A percentile compares a stretch with the other conserved stretches of the same genome.
Conservation (phyloP, 2,888 invertebrate genomes). For the Chorisops tibialis region DNA sequence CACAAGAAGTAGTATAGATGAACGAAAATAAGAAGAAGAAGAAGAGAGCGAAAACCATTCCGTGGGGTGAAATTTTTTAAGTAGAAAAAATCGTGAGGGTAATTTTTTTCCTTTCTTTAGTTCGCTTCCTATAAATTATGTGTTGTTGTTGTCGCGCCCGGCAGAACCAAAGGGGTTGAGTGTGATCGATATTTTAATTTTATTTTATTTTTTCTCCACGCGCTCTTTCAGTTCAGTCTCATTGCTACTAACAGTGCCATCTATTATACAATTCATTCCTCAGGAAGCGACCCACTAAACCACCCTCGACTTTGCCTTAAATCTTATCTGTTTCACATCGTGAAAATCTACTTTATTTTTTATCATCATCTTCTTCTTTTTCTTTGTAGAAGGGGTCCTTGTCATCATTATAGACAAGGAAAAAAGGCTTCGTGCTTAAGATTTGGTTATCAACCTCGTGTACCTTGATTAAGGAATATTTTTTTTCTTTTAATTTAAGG, state of each 20-base stretch:
- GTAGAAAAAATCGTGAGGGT: constrained; percentile 31
- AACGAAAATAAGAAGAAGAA: background rate
- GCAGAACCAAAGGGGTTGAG: constrained; percentile 45
- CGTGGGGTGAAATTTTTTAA: constrained; percentile 33
- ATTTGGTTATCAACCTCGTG: constrained; percentile 28
- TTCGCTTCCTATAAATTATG: constrained; percentile 22
- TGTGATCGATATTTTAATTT: constrained; percentile 50
- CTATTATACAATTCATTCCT: constrained; percentile 8
- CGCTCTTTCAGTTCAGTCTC: background rate
- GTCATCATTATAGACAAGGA: background rate
- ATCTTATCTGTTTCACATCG: constrained; percentile 3
- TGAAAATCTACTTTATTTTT: background rate
- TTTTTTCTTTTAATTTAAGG: background rate
- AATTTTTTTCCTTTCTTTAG: constrained; percentile 19
- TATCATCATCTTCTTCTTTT: background rate
- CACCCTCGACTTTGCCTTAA: background rate
- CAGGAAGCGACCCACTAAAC: background rate
- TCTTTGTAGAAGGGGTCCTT: background rate
- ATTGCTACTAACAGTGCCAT: constrained; percentile 17
- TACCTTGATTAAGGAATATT: constrained; percentile 27
- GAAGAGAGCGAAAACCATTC: constrained; percentile 15
- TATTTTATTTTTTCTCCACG: constrained; percentile 38
- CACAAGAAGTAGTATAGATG: constrained; percentile 22
- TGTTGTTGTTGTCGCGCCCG: constrained; percentile 18
- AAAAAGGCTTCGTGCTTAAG: constrained; percentile 29